phyloP scores from a whole-genome alignment of 2,888 invertebrate genomes.

The Seira ritae region DNA sequence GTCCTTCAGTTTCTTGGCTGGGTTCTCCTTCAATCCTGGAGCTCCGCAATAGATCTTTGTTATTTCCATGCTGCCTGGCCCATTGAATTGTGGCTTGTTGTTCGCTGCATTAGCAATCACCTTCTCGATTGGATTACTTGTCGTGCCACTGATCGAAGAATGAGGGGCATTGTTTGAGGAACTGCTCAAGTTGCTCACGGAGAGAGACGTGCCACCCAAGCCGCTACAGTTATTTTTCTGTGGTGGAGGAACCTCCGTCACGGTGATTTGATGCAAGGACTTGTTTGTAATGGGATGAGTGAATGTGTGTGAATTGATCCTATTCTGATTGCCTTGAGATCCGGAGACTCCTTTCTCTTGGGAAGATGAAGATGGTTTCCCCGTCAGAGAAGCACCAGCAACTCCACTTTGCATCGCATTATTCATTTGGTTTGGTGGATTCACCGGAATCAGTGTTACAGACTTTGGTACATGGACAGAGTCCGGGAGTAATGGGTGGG shows the following conservation, averaged over 20 bases:
- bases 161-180: constrained; percentile 15
- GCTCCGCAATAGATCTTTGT: constrained; percentile 70
- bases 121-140: constrained; percentile 67
- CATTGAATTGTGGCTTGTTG: constrained; percentile 72
- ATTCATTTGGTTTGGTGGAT: constrained; percentile 68
- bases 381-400: not conserved
- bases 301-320: constrained; percentile 68
- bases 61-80: constrained; percentile 74
- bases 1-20: constrained; percentile 72
- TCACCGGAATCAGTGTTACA: constrained; percentile 73
- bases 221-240: constrained; percentile 47
- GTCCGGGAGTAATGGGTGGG: constrained; percentile 71
- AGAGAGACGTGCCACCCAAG: constrained; percentile 5
- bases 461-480: constrained; percentile 74
- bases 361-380: constrained; percentile 36
- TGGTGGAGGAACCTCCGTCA: constrained; percentile 73
- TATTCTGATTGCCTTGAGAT: constrained; percentile 55
- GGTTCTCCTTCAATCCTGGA: constrained; percentile 52
- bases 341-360: constrained; percentile 59
- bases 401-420: constrained; percentile 29
- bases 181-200: constrained; percentile 1
- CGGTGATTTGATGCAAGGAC: constrained; percentile 73
- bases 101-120: constrained; percentile 66
- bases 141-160: constrained; percentile 52
- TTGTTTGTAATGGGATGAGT: constrained; percentile 74